Evolutionary conservation across 2,113 vertebrate species (phyloP).

Genomic region (Burhinus bistriatus): DNA sequence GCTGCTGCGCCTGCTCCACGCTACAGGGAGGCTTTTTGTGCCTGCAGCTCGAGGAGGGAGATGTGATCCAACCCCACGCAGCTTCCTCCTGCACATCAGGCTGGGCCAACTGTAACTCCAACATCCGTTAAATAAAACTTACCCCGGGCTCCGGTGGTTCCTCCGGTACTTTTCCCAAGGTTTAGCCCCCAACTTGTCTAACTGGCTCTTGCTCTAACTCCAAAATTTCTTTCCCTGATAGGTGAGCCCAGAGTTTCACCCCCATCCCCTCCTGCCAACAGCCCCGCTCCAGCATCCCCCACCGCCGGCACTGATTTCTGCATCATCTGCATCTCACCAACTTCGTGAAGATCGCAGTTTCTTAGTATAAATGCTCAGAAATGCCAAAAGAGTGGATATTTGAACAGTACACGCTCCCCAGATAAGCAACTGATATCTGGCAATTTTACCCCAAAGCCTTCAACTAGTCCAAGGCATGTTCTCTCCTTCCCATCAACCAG

Average conservation of each 20-base stretch:
- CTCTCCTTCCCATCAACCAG: background rate
- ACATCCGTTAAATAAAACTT: background rate
- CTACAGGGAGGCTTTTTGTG: background rate
- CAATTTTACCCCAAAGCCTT: background rate
- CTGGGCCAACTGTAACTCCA: background rate
- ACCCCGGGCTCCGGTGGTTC: background rate
- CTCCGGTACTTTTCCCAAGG: background rate
- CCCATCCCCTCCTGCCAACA: background rate
- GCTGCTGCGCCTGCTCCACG: background rate
- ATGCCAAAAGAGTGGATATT: background rate
- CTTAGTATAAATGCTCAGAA: background rate
- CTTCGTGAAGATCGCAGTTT: background rate
- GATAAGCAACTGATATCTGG: background rate
- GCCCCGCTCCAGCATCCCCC: background rate
- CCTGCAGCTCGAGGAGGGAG: background rate
- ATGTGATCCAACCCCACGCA: background rate
- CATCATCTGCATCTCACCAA: background rate
- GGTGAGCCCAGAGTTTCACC: background rate
- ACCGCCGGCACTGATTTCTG: too few relatives aligned
- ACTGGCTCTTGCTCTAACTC: background rate
- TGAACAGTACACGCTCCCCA: background rate
- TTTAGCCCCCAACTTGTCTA: background rate
- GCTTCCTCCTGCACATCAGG: background rate
- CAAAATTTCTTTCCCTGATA: background rate
- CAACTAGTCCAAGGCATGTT: accelerated